Evolutionary conservation across 2,797 vertebrate species (phyloP), one percentile per base, ranked within the genome.

Genomic region (Phylloscopus collybita): DNA sequence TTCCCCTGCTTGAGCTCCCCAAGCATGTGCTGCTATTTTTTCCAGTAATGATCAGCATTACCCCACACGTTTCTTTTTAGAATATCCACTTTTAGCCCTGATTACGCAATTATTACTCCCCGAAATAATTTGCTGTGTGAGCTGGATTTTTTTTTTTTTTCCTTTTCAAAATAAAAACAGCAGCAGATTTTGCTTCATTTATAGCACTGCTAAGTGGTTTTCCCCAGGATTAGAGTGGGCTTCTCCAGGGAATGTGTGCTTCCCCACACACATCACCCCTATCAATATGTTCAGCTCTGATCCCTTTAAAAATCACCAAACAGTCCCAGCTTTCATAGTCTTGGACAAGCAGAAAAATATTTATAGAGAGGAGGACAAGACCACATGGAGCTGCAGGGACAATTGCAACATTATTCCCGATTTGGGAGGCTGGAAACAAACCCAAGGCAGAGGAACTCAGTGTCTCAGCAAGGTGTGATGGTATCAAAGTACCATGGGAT

Each of bases 1-100:
- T 95, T 83, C 36, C 75, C 80, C 88, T 49, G 85, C 65, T 74
- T 65, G 70, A 93, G 69, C 91, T 90, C 82, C 66, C 56, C 62
- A 62, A 13, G 80, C 79, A 78, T 29, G 47, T 3, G 6, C 47
- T 88, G 62, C 91, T 96, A 80, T 95, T 93, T 57, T 94, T 92
- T 32, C 65, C 47, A 9, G 32, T 59, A 67, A 47, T 59, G 75
- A 53, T 82, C 86, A 88, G 50, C 80, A 67, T 82, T 88, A 59
- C 75, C 29, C 80, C 76, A 36, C 59, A 36, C 7, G 23, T 86
- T 88, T 86, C 70, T 95, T 81, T 86, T 91, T 66, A 54, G 69
- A 86, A 83, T 40, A 29, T 34, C 50, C 47, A 56, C 38, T 75
- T 95, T 92, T 91, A 90, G 86, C 73, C 14, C 45, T 27, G 47